phyloP scores from a whole-genome alignment of 2,113 vertebrate genomes.

The Ploceus nigricollis region DNA sequence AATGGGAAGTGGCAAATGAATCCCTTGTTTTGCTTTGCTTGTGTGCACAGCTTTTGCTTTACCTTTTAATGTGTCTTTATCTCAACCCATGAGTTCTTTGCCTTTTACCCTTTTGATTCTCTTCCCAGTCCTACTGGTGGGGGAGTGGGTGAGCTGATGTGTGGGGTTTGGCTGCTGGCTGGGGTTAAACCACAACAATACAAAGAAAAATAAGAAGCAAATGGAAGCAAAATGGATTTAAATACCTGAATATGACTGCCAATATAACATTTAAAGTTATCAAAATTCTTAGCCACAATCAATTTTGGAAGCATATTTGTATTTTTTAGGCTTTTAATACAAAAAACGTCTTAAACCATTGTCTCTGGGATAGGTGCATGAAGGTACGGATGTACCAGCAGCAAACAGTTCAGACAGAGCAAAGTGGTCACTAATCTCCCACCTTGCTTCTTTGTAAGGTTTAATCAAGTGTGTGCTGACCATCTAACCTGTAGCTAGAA shows the following conservation, averaged over 20 bases:
- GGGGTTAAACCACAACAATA: background rate
- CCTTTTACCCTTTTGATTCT: background rate
- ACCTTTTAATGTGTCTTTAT: background rate
- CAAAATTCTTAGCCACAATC: background rate
- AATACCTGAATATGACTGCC: background rate
- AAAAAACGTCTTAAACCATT: too few relatives aligned
- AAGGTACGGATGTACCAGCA: background rate
- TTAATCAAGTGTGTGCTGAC: background rate
- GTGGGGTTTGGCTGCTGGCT: background rate
- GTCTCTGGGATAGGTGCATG: background rate
- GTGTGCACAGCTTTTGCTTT: background rate
- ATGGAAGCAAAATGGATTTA: background rate
- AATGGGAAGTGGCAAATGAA: background rate
- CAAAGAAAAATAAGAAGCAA: background rate
- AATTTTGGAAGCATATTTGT: background rate
- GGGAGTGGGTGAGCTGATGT: background rate
- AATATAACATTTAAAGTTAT: background rate
- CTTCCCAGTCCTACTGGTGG: background rate
- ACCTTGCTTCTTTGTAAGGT: background rate
- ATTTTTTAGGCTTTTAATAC: background rate
- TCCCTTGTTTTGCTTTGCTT: background rate
- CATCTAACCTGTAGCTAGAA: background rate
- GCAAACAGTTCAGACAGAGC: background rate
- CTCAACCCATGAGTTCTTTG: background rate
- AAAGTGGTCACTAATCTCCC: fast-evolving